Conservation (phyloP, 2,113 vertebrate species). For the Cavia aperea region DNA sequence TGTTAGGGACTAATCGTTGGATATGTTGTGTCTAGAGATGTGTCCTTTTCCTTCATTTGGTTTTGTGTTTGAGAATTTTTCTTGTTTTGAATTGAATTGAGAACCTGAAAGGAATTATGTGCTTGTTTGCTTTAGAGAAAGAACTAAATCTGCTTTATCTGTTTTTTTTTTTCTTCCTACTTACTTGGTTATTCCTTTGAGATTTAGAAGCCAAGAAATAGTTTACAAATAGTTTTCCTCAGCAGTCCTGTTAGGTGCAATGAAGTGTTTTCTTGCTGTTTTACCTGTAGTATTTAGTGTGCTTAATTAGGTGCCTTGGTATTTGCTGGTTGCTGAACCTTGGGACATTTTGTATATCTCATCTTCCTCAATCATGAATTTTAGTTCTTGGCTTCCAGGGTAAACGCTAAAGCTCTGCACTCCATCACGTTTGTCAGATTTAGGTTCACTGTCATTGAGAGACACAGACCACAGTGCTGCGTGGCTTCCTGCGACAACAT, state of each 20-base stretch:
- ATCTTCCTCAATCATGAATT: constrained; percentile 9
- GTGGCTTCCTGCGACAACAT: background rate
- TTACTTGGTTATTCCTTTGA: constrained; percentile 24
- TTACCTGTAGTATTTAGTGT: constrained; percentile 9
- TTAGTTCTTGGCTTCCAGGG: constrained; percentile 21
- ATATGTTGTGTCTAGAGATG: background rate
- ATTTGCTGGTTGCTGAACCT: constrained; percentile 37
- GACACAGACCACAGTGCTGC: background rate
- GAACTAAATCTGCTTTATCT: background rate
- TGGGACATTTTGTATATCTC: constrained; percentile 35
- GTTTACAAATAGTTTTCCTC: background rate
- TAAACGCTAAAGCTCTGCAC: background rate
- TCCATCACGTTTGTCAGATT: background rate
- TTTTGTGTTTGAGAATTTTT: constrained; percentile 26
- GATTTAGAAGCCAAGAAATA: background rate
- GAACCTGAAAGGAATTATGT: constrained; percentile 34
- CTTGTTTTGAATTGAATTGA: constrained; percentile 28
- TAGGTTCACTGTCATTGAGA: background rate
- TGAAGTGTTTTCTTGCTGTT: constrained; percentile 2
- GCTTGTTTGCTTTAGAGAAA: constrained; percentile 16
- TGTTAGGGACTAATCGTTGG: background rate
- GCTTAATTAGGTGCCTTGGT: constrained; percentile 6
- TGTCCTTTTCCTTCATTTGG: background rate
- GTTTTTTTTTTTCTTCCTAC: background rate
- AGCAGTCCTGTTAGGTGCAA: background rate